Base-by-base conservation (phyloP, 2,888 invertebrate genomes). In the Trissoscelio sp. region DNA sequence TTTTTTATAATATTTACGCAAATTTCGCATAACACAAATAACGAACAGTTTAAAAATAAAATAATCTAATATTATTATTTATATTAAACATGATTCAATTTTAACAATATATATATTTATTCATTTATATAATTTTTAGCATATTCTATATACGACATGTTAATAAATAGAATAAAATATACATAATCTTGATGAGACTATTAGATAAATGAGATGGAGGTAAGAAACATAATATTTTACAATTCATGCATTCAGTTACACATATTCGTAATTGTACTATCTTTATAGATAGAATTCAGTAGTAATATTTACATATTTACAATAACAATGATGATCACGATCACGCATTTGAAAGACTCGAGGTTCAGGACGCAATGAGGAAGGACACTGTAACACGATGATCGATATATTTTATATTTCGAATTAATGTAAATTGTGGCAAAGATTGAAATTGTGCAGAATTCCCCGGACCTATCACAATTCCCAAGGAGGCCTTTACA, bases 141-240 rank as follows among this genome's bases (percentile, higher is more conserved):
- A 82, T 78, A 81, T 83, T 80, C 78, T 83, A 83, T 83, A 80
- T 84, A 83, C 82, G 81, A 81, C 86, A 85, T 90, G 89, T 90
- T 90, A 89, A 90, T 90, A 90, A 90, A 90, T 90, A 90, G 89
- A 89, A 86, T 88, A 90, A 88, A 88, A 90, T 90, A 90, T 90
- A 90, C 89, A 90, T 90, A 89, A 89, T 88, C 89, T 89, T 89
- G 75, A 82, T 64, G 80, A 84, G 73, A 77, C 72, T 82, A 57
- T 73, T 81, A 74, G 70, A 31, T 72, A 79, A 62, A 73, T 60
- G 74, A 69, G 75, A 79, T 55, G 57, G 82, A 78, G 83, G 73
- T 83, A 82, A 83, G 81, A 78, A 77, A 83, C 82, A 77, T 70
- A 66, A 60, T 64, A 73, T 80, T 85, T 84, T 82, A 84, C 79